phyloP scores from a whole-genome alignment of 2,797 vertebrate species.

The Bucorvus abyssinicus region DNA sequence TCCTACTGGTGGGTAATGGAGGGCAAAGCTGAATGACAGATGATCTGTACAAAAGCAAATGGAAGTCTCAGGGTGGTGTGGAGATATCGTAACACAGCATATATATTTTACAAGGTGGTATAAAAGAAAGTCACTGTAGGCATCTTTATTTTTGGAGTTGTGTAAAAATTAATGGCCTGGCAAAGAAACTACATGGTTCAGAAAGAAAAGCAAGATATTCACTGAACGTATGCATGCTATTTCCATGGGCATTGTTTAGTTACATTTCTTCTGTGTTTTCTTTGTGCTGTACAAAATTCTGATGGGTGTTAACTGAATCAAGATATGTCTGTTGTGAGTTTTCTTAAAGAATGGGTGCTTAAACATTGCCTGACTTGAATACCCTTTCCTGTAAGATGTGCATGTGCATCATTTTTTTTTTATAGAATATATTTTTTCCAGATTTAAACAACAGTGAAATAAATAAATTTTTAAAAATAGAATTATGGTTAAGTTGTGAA shows the following conservation, averaged over 20 bases:
- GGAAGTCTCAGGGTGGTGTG: neutral
- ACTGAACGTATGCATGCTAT: neutral
- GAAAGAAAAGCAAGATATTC: neutral
- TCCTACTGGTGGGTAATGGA: neutral
- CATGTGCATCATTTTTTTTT: neutral
- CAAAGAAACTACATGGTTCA: neutral
- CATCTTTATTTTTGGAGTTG: neutral
- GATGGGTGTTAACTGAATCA: neutral
- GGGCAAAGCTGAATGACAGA: neutral
- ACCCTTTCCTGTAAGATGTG: neutral
- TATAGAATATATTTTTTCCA: fast-evolving
- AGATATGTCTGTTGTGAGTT: neutral
- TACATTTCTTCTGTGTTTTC: neutral
- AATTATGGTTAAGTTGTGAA: neutral
- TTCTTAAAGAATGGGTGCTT: neutral
- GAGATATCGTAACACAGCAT: neutral
- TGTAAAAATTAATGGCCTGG: neutral
- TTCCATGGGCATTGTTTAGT: neutral
- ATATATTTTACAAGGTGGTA: neutral
- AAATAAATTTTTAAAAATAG: neutral
- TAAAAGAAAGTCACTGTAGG: neutral
- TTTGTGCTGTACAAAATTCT: neutral
- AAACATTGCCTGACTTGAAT: neutral
- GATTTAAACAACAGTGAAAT: neutral
- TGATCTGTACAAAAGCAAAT: neutral